A percentile compares a stretch with the other conserved stretches of the same genome.
These are phyloP conservation scores for Scaptomyza cyrtandrae DNA, from an alignment of 2,888 invertebrate species.

Conservation along the genomic window DNA sequence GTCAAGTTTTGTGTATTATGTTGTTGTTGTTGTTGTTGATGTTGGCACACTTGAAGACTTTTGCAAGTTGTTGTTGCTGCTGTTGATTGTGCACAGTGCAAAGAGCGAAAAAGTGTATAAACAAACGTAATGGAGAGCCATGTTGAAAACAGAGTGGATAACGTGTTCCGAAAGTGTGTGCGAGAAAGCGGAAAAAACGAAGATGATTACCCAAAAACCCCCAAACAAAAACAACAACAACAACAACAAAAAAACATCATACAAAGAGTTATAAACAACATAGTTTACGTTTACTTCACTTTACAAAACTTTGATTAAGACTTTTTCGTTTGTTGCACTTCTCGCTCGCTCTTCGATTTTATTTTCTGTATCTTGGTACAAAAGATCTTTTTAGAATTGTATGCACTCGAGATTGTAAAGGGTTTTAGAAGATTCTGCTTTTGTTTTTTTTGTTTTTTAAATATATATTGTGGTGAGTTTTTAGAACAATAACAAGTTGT, in stretches of 20 bases:
- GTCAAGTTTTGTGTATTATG: constrained; percentile 43
- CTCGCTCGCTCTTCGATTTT: constrained; percentile 25
- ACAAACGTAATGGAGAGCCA: constrained; percentile 77
- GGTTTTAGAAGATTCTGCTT: constrained; percentile 32
- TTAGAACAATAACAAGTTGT: too few relatives aligned
- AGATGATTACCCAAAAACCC: neutral
- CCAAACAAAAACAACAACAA: too few relatives aligned
- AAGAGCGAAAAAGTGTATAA: constrained; percentile 73
- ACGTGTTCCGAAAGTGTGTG: constrained; percentile 32
- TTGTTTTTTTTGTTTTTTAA: neutral
- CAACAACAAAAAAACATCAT: constrained; percentile 14
- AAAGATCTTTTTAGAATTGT: constrained; percentile 63
- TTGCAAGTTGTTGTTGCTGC: constrained; percentile 37
- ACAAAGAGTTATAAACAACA: constrained; percentile 61
- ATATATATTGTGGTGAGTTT: neutral
- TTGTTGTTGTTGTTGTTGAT: constrained; percentile 8
- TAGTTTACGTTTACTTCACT: constrained; percentile 80
- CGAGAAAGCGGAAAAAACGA: neutral
- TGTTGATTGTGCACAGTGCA: constrained; percentile 77
- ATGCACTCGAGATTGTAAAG: constrained; percentile 56
- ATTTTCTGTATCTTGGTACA: constrained; percentile 29
- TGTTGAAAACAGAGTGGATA: constrained; percentile 43
- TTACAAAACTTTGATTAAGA: constrained; percentile 78
- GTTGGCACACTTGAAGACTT: constrained; percentile 56
- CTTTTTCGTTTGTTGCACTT: constrained; percentile 59